Conservation (phyloP, 1,140 invertebrate species). For the Drosophila punjabiensis region DNA sequence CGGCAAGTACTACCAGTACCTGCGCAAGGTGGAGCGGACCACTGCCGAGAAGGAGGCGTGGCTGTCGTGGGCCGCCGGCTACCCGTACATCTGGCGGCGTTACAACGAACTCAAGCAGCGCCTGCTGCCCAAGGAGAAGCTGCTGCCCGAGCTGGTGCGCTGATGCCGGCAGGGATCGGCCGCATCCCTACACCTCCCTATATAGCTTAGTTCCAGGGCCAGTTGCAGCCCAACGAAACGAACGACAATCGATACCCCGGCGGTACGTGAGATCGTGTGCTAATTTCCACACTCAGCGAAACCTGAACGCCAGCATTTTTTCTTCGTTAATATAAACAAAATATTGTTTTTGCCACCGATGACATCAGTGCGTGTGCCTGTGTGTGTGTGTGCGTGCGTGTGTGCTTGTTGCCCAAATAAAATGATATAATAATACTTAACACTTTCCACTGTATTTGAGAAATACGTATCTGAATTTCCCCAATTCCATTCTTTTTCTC, state of each 20-base stretch:
- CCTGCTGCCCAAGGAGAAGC: slow-evolving; percentile 70
- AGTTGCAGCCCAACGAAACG: slow-evolving; percentile 11
- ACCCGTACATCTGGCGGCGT: slow-evolving; percentile 74
- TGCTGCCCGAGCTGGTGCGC: slow-evolving; percentile 78
- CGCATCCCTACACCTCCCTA: neutral
- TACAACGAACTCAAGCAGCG: slow-evolving; percentile 65
- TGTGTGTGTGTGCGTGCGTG: slow-evolving; percentile 33
- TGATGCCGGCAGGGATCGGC: slow-evolving; percentile 27
- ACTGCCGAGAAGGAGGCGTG: slow-evolving; percentile 69
- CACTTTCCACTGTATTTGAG: slow-evolving; percentile 39
- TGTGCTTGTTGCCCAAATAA: slow-evolving; percentile 51
- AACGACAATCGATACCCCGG: slow-evolving; percentile 43
- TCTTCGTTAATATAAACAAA: slow-evolving; percentile 34
- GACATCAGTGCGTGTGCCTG: slow-evolving; percentile 37
- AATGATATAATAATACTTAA: slow-evolving; percentile 55
- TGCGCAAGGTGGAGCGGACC: slow-evolving; percentile 65
- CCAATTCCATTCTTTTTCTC: slow-evolving; percentile 34
- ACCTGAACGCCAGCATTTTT: slow-evolving; percentile 38
- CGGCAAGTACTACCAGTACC: slow-evolving; percentile 75
- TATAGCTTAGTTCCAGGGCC: slow-evolving; percentile 48
- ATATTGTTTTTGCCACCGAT: slow-evolving; percentile 47
- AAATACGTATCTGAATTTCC: slow-evolving; percentile 50
- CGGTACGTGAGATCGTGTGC: slow-evolving; percentile 60
- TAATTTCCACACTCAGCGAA: slow-evolving; percentile 37
- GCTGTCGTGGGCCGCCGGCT: slow-evolving; percentile 63